phyloP scores from a whole-genome alignment of 2,888 invertebrate species.

The Ypsolopha scabrella region DNA sequence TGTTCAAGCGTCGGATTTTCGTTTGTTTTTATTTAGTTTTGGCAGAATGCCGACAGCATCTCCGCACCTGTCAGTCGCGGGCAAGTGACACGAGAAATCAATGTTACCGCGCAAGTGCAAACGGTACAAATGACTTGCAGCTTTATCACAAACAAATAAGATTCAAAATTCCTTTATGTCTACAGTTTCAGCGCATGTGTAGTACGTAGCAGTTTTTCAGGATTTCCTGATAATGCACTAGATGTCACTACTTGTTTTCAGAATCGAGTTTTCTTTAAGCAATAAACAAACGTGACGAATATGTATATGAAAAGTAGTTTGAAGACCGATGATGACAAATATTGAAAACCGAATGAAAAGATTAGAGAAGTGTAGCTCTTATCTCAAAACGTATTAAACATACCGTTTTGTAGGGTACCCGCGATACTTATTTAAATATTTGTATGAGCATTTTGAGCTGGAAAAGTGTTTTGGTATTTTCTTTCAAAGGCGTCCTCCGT shows the following conservation, averaged over 20 bases:
- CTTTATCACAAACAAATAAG: conserved; percentile 4
- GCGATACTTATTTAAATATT: too few relatives aligned
- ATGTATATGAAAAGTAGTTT: too few relatives aligned
- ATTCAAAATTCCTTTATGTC: too few relatives aligned
- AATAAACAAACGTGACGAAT: too few relatives aligned
- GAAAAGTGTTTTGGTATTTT: too few relatives aligned
- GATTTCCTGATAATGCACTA: conserved; percentile 10
- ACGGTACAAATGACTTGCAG: conserved; percentile 10
- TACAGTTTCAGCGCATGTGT: conserved; percentile 35
- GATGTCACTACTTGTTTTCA: conserved; percentile 27
- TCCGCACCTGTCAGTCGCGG: conserved; percentile 13
- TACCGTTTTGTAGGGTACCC: too few relatives aligned
- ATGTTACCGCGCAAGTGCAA: conserved; percentile 52
- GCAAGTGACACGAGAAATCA: conserved; percentile 42
- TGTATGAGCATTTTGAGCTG: too few relatives aligned
- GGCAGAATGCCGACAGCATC: conserved; percentile 12
- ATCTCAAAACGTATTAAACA: too few relatives aligned
- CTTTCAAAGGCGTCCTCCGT: too few relatives aligned
- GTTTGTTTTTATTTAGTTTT: conserved; percentile 19
- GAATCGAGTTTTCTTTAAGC: conserved; percentile 5
- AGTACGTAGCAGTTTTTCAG: conserved; percentile 7
- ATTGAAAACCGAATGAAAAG: too few relatives aligned
- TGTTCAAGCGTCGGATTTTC: conserved; percentile 17
- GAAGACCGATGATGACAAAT: too few relatives aligned
- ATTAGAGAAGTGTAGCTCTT: too few relatives aligned